Conservation (phyloP, 2,797 vertebrate genomes). For the Avahi laniger region DNA sequence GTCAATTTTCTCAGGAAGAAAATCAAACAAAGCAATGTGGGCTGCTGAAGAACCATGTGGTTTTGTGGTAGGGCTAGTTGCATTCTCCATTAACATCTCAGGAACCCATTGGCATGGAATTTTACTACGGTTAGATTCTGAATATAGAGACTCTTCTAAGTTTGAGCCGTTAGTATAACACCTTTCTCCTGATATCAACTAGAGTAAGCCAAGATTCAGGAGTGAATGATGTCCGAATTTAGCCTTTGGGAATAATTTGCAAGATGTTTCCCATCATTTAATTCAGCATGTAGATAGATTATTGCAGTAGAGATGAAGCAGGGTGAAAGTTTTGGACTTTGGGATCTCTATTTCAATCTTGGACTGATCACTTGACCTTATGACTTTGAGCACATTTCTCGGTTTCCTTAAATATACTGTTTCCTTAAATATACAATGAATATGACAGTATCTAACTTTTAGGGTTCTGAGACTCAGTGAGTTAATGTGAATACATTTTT, state of each 20-base stretch:
- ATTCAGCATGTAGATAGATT: neutral
- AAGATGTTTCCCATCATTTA: neutral
- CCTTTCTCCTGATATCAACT: neutral
- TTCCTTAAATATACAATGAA: neutral
- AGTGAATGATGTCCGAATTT: neutral
- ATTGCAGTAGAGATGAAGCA: neutral
- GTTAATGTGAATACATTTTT: neutral
- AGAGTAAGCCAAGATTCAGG: neutral
- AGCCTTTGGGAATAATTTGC: neutral
- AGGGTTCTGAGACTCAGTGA: neutral
- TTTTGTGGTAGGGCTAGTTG: neutral
- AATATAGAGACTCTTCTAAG: neutral
- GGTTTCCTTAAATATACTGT: neutral
- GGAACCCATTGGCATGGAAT: neutral
- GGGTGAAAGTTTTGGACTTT: neutral
- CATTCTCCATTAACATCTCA: neutral
- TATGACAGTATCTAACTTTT: neutral
- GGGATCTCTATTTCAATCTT: neutral
- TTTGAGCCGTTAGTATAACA: neutral
- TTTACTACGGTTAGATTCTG: neutral
- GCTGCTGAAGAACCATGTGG: neutral
- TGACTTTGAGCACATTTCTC: neutral
- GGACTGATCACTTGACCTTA: neutral
- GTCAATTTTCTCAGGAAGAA: neutral
- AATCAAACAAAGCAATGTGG: neutral